A percentile compares a stretch with the other conserved stretches of the same genome.
Evolutionary conservation across 1,140 invertebrate species (phyloP).

Genomic region (Formica exsecta): DNA sequence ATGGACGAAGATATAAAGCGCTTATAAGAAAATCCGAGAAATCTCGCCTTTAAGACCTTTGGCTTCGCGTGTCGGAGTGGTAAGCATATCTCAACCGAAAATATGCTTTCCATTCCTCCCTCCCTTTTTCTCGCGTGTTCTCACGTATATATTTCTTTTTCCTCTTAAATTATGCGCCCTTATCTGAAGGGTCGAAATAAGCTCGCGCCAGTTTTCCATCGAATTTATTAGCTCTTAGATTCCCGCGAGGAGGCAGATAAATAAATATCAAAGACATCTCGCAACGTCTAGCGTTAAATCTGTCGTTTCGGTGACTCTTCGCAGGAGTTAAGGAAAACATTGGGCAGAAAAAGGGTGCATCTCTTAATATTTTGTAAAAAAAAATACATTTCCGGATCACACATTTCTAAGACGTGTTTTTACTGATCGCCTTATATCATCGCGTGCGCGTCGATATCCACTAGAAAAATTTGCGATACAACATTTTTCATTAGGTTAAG

Average conservation of each 20-base stretch:
- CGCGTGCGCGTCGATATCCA: not conserved
- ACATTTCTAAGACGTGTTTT: not conserved
- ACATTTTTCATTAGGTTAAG: slow-evolving; percentile 48
- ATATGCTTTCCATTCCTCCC: slow-evolving; percentile 19
- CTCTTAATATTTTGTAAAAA: slow-evolving; percentile 16
- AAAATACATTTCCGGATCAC: not conserved
- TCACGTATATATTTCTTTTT: slow-evolving; percentile 16
- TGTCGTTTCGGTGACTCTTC: slow-evolving; percentile 52
- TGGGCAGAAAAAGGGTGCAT: not conserved
- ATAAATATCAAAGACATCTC: slow-evolving; percentile 76
- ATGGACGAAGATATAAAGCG: slow-evolving; percentile 65
- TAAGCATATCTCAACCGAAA: slow-evolving; percentile 59
- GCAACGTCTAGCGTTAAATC: slow-evolving; percentile 65
- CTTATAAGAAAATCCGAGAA: slow-evolving; percentile 65
- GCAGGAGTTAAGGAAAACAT: slow-evolving; percentile 64
- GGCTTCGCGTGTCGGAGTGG: slow-evolving; percentile 52
- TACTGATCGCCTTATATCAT: not conserved
- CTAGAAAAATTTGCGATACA: not conserved
- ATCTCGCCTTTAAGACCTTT: slow-evolving; percentile 52
- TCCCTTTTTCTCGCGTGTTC: not conserved
- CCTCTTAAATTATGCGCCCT: slow-evolving; percentile 77
- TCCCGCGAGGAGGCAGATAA: slow-evolving; percentile 59
- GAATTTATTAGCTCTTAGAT: slow-evolving; percentile 74
- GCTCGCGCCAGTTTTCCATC: slow-evolving; percentile 64
- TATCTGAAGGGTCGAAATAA: slow-evolving; percentile 77